Evolutionary conservation across 2,797 vertebrate species (phyloP), one percentile per base, ranked within the genome.

Genomic region (Sarcophilus harrisii): DNA sequence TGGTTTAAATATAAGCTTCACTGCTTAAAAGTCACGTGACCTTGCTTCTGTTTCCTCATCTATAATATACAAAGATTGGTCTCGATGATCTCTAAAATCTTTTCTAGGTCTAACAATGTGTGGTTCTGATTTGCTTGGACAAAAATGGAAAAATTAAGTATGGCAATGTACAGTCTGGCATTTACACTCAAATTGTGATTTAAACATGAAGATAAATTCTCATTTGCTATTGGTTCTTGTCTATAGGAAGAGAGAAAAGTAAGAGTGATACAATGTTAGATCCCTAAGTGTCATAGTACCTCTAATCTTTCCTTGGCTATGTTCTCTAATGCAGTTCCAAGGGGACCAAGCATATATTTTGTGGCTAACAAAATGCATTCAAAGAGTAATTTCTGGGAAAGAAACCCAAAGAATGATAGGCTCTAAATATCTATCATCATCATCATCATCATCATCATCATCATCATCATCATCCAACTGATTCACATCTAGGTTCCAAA

Each of bases 331-430:
- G 57, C 52, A 54, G 13, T 2, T 5, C 3, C 28, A 60, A 0
- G 28, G 0, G 10, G 0, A 0, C 54, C 32, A 1, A 45, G 73
- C 28, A 24, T 27, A 21, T 52, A 4, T 30, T 32, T 90, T 12
- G 2, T 27, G 0, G 29, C 45, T 59, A 32, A 38, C 11, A 1
- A 29, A 28, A 13, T 24, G 52, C 3, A 1, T 6, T 38, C 3
- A 9, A n/a, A 62, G 29, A 62, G 28, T 11, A 11, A 13, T 62
- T 62, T 30, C 30, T 28, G 81, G 59, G 11, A 14, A 13, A 30
- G 28, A 3, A 52, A 28, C 4, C 60, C 58, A 2, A 57, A 45
- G 54, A 62, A 57, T 16, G 18, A 60, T 11, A 32, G 87, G 27
- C 57, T 28, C 5, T 1, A 55, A 5, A 5, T 18, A 3, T 55